These are phyloP conservation scores for Mergus octosetaceus DNA, from an alignment of 2,797 vertebrate genomes.

Conservation along the genomic window DNA sequence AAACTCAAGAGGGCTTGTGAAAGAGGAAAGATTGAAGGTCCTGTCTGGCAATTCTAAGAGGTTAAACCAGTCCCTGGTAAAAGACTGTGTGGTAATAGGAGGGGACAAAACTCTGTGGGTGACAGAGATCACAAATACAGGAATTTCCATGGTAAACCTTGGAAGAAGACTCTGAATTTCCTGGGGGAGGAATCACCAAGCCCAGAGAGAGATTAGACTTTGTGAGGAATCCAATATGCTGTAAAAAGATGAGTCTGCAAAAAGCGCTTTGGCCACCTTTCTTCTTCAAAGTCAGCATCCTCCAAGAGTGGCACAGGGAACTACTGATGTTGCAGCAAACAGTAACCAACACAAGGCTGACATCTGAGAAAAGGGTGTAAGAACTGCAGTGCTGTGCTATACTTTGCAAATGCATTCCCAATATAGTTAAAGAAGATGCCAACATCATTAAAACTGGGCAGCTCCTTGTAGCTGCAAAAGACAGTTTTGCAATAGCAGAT, in stretches of 20 bases:
- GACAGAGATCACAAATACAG: not conserved
- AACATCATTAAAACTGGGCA: conserved; percentile 46
- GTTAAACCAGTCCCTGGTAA: not conserved
- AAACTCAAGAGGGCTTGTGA: not conserved
- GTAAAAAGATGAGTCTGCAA: not conserved
- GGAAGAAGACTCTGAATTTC: not conserved
- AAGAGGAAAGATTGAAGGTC: not conserved
- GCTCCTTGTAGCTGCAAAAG: conserved; percentile 21
- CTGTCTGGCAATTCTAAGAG: not conserved
- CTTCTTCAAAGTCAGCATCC: not conserved
- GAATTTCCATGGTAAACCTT: not conserved
- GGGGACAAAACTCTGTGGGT: not conserved
- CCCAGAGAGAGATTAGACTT: not conserved
- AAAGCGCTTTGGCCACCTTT: not conserved
- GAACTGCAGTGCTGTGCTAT: conserved; percentile 28
- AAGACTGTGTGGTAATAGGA: not conserved
- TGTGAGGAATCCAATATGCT: not conserved
- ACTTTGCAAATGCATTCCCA: conserved; percentile 18
- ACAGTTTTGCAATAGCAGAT: not conserved
- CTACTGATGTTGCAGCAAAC: conserved; percentile 14
- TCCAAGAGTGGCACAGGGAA: not conserved
- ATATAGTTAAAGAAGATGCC: conserved; percentile 40
- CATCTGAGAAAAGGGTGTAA: conserved; percentile 15
- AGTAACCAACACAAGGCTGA: not conserved
- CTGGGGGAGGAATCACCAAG: not conserved